Base-by-base conservation (phyloP, 2,888 invertebrate species). In the Chrysolina oricalcia region DNA sequence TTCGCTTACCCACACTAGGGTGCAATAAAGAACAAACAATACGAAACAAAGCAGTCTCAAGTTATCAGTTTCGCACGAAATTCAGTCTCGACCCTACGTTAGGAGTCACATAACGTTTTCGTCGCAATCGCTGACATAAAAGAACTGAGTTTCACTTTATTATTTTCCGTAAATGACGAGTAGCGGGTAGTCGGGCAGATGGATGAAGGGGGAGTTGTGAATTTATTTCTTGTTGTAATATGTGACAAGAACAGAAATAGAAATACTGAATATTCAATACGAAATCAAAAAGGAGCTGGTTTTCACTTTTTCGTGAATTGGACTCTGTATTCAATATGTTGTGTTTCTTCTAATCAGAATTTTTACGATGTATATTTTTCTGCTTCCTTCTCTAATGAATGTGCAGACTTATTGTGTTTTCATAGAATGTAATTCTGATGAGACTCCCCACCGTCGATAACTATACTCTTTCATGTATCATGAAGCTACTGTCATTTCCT, bases 21-120 rank as follows among this genome's bases (percentile, higher is more conserved):
- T 46, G 46, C 15, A n/a, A 46, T n/a, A 46, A 46, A n/a, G 46
- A 46, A 46, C 46, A 53, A 53, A 10, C 53, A 10, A 21, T 53
- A 53, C 17, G 9, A 21, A 53, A 21, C 53, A 53, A 19, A 19
- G 53, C n/a, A 53, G 9, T 53, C 46, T 27, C 27, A n/a, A 66
- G 21, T 43, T 48, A 48, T 27, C 66, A 48, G 48, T 66, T 65
- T 66, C 27, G 48, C 23, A 66, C n/a, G 66, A 48, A 66, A 43
- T 66, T 48, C 66, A 66, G 17, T 43, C 66, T 17, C 21, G 43
- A 48, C 43, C 48, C 23, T 46, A 41, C n/a, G 43, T 43, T 46
- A 43, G 43, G 19, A 48, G 43, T 65, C 65, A 43, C 35, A 46
- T 48, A 66, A 23, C 48, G 13, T 66, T 48, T 27, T 15, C 43